A percentile compares a stretch with the other conserved stretches of the same genome.
These are phyloP conservation scores for Lumbricus terrestris DNA, from an alignment of 2,888 invertebrate genomes.

Conservation along the genomic window DNA sequence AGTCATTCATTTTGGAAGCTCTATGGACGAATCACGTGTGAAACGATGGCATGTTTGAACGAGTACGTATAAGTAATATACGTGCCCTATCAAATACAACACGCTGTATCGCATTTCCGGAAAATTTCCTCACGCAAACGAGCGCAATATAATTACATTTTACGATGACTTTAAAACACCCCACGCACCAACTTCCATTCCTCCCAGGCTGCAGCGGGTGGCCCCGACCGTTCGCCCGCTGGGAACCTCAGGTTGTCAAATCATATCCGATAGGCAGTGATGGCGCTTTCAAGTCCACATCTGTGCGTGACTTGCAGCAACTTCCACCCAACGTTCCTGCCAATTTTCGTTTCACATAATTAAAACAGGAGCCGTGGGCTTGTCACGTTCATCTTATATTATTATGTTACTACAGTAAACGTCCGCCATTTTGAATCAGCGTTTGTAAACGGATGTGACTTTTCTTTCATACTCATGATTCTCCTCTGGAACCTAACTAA, in stretches of 20 bases:
- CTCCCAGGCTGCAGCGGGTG: neutral
- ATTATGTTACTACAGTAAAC: neutral
- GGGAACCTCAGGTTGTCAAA: neutral
- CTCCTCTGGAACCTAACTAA: neutral
- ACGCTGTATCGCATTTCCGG: neutral
- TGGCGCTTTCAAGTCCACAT: neutral
- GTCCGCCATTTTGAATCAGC: neutral
- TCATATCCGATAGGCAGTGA: too few relatives aligned
- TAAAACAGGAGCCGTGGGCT: neutral
- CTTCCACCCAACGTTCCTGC: neutral
- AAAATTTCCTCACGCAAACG: neutral
- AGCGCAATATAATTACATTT: neutral
- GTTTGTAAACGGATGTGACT: neutral
- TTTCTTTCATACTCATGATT: neutral
- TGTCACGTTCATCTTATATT: neutral
- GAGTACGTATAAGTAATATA: neutral
- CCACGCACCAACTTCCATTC: neutral
- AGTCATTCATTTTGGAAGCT: neutral
- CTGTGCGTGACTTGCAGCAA: neutral
- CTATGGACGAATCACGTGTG: neutral
- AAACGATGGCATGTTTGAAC: neutral
- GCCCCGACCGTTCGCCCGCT: neutral
- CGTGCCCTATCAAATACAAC: neutral
- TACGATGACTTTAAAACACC: neutral
- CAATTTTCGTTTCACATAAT: constrained; percentile 3